Percentiles rank a stretch among this genome's conserved stretches.
Conservation (phyloP, 2,888 invertebrate species). For the Amblyteles armatorius region DNA sequence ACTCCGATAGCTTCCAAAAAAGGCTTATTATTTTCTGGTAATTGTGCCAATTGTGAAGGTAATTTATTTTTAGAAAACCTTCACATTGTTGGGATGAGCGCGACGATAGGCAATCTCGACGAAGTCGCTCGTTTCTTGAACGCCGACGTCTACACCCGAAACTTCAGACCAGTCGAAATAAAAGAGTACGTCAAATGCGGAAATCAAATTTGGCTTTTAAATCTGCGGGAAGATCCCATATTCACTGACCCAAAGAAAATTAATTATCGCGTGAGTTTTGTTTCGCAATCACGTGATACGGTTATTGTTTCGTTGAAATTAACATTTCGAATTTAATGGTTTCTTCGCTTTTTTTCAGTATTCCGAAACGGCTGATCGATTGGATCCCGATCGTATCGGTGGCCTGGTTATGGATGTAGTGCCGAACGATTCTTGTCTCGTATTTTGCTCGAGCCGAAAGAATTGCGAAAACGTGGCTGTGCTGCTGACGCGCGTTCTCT, state of each 20-base stretch:
- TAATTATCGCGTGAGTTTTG: slow-evolving; percentile 85
- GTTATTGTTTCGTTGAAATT: slow-evolving; percentile 64
- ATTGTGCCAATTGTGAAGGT: no score
- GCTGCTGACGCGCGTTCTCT: slow-evolving; percentile 89
- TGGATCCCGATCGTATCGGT: slow-evolving; percentile 93
- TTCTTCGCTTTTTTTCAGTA: slow-evolving; percentile 85
- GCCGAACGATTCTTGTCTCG: slow-evolving; percentile 92
- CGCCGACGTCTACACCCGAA: slow-evolving; percentile 92
- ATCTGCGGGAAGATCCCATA: slow-evolving; percentile 86
- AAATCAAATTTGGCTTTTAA: slow-evolving; percentile 86
- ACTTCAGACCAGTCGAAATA: slow-evolving; percentile 96
- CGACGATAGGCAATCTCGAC: slow-evolving; percentile 96
- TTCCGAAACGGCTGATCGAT: slow-evolving; percentile 85
- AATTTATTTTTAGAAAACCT: slow-evolving; percentile 86
- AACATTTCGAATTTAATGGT: slow-evolving; percentile 32
- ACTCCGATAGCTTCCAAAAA: background rate
- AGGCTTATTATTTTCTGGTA: slow-evolving; percentile 37
- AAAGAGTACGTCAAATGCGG: slow-evolving; percentile 94
- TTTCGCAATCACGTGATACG: background rate
- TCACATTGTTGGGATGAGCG: slow-evolving; percentile 98
- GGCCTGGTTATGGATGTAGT: slow-evolving; percentile 93
- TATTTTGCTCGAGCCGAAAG: slow-evolving; percentile 97
- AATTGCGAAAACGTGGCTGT: slow-evolving; percentile 96
- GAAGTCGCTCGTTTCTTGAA: slow-evolving; percentile 93
- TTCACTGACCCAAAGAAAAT: slow-evolving; percentile 85